Evolutionary conservation across 2,888 invertebrate species (phyloP), one percentile per base, ranked within the genome.

Genomic region (Drosophila paranaensis): DNA sequence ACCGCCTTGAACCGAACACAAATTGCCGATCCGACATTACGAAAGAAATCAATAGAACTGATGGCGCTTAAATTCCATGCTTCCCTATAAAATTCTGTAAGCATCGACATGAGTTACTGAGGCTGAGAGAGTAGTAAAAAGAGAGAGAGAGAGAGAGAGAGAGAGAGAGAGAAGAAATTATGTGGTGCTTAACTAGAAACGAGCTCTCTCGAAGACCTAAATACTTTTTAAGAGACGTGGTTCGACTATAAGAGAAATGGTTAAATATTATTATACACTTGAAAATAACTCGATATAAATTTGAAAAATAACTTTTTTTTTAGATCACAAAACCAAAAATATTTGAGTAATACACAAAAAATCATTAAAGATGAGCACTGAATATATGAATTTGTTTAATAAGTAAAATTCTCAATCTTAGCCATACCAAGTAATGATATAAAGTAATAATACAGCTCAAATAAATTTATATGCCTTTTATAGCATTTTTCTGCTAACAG

Each of bases 11-110:
- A 20, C 16, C 3, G 16, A 53, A 35, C n/a, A n/a, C 35, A 25
- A 46, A 13, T 9, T 14, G 10, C 5, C 39, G 35, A 60, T 30
- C 62, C n/a, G 45, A 33, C 25, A 11, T 9, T 3, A 13, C 14
- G 6, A 9, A 25, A 6, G n/a, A 25, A 40, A 48, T 46, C 39
- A 14, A 43, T 30, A 50, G 2, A 33, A 73, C 57, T 73, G 61
- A 67, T 48, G 53, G 6, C 57, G 48, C 46, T 25, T 54, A 8
- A 58, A 13, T 1, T 58, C 3, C n/a, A 54, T 8, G 13, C n/a
- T 30, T 37, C 14, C 46, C 9, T 25, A 25, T 35, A 13, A 13
- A 39, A 16, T 6, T 58, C 43, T 43, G 48, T 27, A 50, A 54
- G 9, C 33, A 40, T 1, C 9, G 13, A 13, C 48, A n/a, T 11